Evolutionary conservation across 2,113 vertebrate genomes (phyloP).

Genomic region (Eulemur rufifrons): DNA sequence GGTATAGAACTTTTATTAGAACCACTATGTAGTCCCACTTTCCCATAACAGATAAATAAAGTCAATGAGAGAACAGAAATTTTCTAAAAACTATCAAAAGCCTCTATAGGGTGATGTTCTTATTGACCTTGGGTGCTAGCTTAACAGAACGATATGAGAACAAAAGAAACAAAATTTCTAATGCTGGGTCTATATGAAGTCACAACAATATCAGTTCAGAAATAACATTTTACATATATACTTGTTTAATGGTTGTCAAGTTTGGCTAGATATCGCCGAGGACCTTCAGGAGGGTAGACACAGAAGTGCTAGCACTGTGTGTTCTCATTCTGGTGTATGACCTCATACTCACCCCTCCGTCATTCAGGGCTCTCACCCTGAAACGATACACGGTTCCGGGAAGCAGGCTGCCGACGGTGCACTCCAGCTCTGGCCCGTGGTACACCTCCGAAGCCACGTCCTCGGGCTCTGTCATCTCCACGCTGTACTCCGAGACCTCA

Average conservation of each 20-base stretch:
- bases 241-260: background rate
- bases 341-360: conserved; percentile 91
- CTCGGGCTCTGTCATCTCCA: conserved; percentile 93
- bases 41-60: background rate
- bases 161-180: background rate
- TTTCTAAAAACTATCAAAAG: background rate
- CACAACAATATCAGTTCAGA: background rate
- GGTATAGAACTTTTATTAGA: background rate
- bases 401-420: conserved; percentile 92
- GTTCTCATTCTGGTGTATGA: fast-evolving
- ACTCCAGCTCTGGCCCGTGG: conserved; percentile 90
- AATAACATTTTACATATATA: background rate
- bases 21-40: background rate
- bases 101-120: background rate
- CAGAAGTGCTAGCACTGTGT: fast-evolving
- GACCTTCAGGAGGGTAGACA: background rate
- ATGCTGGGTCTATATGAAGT: background rate
- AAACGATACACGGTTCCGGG: conserved; percentile 94
- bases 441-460: conserved; percentile 90
- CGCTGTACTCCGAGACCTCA: conserved; percentile 90
- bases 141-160: background rate
- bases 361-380: conserved; percentile 92
- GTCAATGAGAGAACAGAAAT: background rate
- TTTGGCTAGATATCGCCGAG: background rate
- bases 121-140: background rate